These are phyloP conservation scores for Platycnemis pennipes DNA, from an alignment of 2,888 invertebrate genomes.

Conservation along the genomic window DNA sequence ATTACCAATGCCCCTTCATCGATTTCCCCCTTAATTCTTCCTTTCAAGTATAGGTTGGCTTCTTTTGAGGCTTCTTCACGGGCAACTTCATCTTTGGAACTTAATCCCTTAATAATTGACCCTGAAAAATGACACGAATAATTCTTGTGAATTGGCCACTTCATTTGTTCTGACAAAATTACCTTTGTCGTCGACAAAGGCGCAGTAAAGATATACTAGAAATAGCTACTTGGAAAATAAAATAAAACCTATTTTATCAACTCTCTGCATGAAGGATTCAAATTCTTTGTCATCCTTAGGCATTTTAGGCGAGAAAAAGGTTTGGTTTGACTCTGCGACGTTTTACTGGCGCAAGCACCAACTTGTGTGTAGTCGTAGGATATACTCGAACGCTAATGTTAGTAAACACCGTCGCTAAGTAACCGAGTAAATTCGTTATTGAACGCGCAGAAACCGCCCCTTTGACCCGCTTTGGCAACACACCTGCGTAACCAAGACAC, in stretches of 20 bases:
- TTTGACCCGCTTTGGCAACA: too few relatives aligned
- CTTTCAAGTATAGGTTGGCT: not conserved
- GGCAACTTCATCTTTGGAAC: not conserved
- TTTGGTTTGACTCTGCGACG: too few relatives aligned
- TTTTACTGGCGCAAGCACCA: too few relatives aligned
- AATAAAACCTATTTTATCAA: slow-evolving; percentile 17
- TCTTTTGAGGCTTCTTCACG: not conserved
- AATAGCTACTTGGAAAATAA: not conserved
- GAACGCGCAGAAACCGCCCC: too few relatives aligned
- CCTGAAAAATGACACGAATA: not conserved
- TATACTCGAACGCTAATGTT: too few relatives aligned
- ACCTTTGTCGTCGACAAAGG: not conserved
- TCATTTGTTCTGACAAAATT: not conserved
- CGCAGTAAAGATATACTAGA: not conserved
- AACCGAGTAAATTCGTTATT: too few relatives aligned
- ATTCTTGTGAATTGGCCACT: not conserved
- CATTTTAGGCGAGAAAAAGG: not conserved
- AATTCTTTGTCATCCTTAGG: not conserved
- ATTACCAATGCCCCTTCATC: slow-evolving; percentile 5
- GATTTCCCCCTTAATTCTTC: not conserved
- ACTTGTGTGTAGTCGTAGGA: too few relatives aligned
- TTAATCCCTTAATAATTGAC: not conserved
- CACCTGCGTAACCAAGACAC: too few relatives aligned
- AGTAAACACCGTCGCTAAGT: too few relatives aligned
- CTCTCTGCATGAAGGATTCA: slow-evolving; percentile 26